Conservation (phyloP, 2,113 vertebrate species). For the Nycticebus coucang region DNA sequence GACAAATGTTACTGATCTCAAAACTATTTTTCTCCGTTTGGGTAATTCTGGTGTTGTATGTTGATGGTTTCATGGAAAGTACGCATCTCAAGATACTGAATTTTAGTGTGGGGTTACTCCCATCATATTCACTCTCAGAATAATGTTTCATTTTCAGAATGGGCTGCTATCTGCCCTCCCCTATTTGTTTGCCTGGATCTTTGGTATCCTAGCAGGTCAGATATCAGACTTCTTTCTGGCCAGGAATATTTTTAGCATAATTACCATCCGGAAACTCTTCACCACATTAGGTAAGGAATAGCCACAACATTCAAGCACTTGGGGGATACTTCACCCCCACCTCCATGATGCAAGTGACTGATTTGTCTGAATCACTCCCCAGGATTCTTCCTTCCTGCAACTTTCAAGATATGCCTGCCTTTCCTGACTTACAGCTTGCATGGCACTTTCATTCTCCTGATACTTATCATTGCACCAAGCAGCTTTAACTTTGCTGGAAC, state of each 20-base stretch:
- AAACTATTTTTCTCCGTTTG: not conserved
- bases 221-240: slow-evolving; percentile 84
- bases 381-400: slow-evolving; percentile 50
- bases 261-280: slow-evolving; percentile 87
- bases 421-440: not conserved
- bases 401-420: slow-evolving; percentile 34
- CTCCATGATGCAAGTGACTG: not conserved
- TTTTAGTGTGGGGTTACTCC: not conserved
- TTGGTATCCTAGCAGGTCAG: slow-evolving; percentile 78
- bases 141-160: slow-evolving; percentile 46
- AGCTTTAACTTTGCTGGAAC: not conserved
- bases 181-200: slow-evolving; percentile 82
- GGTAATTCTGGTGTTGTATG: not conserved
- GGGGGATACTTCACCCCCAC: not conserved
- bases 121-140: not conserved
- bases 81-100: not conserved
- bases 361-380: not conserved
- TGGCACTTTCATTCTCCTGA: not conserved
- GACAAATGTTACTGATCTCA: not conserved
- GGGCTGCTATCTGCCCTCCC: slow-evolving; percentile 66
- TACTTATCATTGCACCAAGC: not conserved
- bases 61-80: not conserved
- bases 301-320: too few species aligned
- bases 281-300: slow-evolving; percentile 83
- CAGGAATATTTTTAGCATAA: slow-evolving; percentile 81